Evolutionary conservation across 64 coral and sea anemone species (phyloP).

Genomic region (Montipora efflorescens): DNA sequence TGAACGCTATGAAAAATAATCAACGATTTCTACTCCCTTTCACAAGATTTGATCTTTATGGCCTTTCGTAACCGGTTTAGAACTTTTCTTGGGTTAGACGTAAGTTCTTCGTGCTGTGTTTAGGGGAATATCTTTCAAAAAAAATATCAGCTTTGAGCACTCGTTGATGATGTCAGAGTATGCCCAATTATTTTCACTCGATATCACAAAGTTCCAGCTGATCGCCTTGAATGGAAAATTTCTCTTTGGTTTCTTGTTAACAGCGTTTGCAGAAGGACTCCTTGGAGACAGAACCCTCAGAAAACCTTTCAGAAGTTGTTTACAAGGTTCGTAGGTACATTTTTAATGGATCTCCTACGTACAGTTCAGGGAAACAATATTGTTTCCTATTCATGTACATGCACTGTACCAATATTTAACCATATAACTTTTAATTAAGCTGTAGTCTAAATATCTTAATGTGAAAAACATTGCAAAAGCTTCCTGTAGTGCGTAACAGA

Average conservation of each 20-base stretch:
- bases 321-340: constrained; percentile 66
- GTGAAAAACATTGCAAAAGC: too few species aligned
- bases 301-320: constrained; percentile 73
- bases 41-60: constrained; percentile 19
- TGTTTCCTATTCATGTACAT: not conserved
- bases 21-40: not conserved
- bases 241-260: constrained; percentile 9
- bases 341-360: not conserved
- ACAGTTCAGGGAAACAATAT: not conserved
- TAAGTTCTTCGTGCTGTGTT: constrained; percentile 42
- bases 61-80: constrained; percentile 78
- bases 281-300: constrained; percentile 62
- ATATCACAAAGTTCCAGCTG: not conserved
- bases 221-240: not conserved
- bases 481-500: too few species aligned
- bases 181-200: not conserved
- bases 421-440: too few species aligned
- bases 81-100: constrained; percentile 80
- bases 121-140: not conserved
- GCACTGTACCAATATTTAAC: too few species aligned
- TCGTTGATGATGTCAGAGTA: not conserved
- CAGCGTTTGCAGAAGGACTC: constrained; percentile 75
- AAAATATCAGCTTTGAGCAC: not conserved
- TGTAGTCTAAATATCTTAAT: too few species aligned
- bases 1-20: not conserved